Conservation (phyloP, 2,113 vertebrate genomes). For the Emydocephalus ijimae region DNA sequence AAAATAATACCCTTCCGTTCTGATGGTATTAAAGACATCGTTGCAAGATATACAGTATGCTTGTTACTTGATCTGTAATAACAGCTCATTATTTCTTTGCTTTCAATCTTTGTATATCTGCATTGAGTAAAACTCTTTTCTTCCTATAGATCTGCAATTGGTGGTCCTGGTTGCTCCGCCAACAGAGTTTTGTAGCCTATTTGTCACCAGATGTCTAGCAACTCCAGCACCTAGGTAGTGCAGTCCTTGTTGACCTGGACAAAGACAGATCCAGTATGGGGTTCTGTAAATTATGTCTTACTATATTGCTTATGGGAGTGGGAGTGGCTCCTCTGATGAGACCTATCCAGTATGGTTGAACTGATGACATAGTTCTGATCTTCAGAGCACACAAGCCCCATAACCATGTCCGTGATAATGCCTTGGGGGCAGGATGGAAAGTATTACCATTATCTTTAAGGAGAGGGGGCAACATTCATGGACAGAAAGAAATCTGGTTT, state of each 20-base stretch:
- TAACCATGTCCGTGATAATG: no score
- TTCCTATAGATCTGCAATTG: neutral
- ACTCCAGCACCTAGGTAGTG: neutral
- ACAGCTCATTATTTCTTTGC: neutral
- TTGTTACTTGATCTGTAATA: no score
- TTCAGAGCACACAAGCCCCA: no score
- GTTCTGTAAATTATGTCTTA: neutral
- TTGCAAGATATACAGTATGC: no score
- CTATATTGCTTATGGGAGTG: neutral
- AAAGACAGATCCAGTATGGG: neutral
- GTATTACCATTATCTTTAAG: no score
- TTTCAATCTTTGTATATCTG: neutral
- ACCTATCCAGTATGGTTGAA: neutral
- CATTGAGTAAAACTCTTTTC: neutral
- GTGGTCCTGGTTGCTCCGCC: neutral
- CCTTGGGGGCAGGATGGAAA: no score
- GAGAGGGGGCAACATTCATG: no score
- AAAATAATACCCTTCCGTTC: neutral
- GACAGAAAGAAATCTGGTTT: no score
- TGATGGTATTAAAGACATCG: no score
- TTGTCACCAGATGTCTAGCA: neutral
- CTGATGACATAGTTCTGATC: neutral
- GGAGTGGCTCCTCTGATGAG: neutral
- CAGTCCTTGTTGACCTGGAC: neutral
- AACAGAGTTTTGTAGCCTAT: neutral